Base-by-base conservation (phyloP, 2,888 invertebrate genomes). In the Elgonia sp. region DNA sequence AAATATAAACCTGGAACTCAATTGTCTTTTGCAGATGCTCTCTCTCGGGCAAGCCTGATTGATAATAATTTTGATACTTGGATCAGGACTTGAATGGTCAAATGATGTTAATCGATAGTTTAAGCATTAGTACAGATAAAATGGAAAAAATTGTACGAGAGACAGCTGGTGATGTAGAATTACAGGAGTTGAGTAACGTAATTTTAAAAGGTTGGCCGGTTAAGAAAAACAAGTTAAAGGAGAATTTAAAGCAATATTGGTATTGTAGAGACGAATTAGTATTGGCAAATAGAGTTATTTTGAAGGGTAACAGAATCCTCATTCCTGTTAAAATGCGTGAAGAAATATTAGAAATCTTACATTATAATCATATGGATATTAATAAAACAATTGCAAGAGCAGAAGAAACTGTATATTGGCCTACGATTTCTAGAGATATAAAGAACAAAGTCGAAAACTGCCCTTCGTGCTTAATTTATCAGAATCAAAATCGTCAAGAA, bases 21-120 rank as follows among this genome's bases (percentile, higher is more conserved):
- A 21, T 75, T 92, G 60, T 89, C 87, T 46, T 80, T 93, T 18
- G 91, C 93, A 9, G 93, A 93, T 73, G 89, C 92, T 4, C 69
- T 94, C 20, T 92, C 92, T 0, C 88, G 93, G 69, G 86, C 91
- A 12, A 84, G 62, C 7, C 76, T 62, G 42, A 14, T 63, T 53
- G 76, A 76, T 8, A 39, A 37, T 12, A 63, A 53, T 6, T 63
- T 76, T 63, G n/a, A 39, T 29, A 40, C 5, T 40, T 14, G 4
- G 63, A 63, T n/a, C 14, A 9, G 0, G 40, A 29, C 14, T 8
- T 63, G 7, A 40, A 39, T 14, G 39, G 10, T n/a, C 60, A 62
- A 62, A 7, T 29, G 29, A 0, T 0, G 18, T 12, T 37, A 5
- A 46, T 67, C 5, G 14, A 29, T 10, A 46, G 16, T n/a, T 16